Evolutionary conservation across 2,113 vertebrate genomes (phyloP).

Genomic region (cat (Felis catus)): DNA sequence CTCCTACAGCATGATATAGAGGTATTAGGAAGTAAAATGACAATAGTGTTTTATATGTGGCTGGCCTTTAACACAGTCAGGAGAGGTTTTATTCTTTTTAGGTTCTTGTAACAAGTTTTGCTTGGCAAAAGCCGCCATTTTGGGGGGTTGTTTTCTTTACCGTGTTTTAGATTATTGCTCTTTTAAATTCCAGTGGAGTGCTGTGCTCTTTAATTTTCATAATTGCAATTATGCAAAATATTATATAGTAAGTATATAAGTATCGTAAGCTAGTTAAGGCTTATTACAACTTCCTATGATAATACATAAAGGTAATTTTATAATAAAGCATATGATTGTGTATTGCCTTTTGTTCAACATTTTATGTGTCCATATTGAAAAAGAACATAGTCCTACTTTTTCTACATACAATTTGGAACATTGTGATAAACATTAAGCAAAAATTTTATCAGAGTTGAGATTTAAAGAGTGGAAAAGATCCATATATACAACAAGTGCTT

Average conservation of each 20-base stretch:
- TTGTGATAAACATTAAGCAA: not conserved
- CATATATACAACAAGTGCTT: slow-evolving; percentile 37
- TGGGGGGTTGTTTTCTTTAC: not conserved
- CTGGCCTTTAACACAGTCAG: not conserved
- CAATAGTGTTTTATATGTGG: accelerated
- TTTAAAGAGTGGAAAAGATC: slow-evolving; percentile 52
- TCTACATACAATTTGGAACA: not conserved
- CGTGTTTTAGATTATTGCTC: slow-evolving; percentile 36
- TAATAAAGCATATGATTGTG: slow-evolving; percentile 47
- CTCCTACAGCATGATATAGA: slow-evolving; percentile 2
- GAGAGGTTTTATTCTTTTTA: not conserved
- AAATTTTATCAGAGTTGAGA: slow-evolving; percentile 32
- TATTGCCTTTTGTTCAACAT: slow-evolving; percentile 20
- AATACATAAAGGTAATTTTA: slow-evolving; percentile 39
- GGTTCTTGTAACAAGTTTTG: not conserved
- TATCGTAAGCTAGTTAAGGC: not conserved
- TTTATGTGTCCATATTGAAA: slow-evolving; percentile 30
- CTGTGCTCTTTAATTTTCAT: slow-evolving; percentile 64
- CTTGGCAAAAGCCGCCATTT: not conserved
- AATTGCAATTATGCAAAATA: slow-evolving; percentile 53
- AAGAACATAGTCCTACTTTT: not conserved
- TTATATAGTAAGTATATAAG: not conserved
- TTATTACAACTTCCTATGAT: slow-evolving; percentile 35
- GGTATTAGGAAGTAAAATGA: not conserved
- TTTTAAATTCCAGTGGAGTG: slow-evolving; percentile 61